Evolutionary conservation across 1,140 invertebrate species (phyloP), one percentile per base, ranked within the genome.

Genomic region (Euglossa dilemma): DNA sequence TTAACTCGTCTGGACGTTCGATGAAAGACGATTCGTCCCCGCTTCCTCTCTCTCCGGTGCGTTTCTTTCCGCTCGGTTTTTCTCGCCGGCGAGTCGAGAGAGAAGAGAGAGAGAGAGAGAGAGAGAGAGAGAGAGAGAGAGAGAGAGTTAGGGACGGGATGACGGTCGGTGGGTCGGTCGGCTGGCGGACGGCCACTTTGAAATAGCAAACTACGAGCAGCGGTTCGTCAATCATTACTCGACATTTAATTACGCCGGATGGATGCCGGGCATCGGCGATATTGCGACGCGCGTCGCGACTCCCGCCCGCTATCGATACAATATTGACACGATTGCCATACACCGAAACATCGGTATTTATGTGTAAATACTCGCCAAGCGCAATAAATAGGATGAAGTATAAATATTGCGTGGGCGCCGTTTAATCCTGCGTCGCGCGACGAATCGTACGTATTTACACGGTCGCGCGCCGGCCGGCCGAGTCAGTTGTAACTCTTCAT

Each of bases 331-430:
- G 70, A 80, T 80, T 61, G 50, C 23, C 16, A 52, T 64, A 64
- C 79, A 80, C 59, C 70, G 79, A 80, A 52, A 73, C 79, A 45
- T 80, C 57, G 70, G 59, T 80, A 74, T 80, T 80, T 80, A 80
- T 80, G 79, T 64, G 70, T 74, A 80, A 80, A 80, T 80, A 73
- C 59, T 28, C 57, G 59, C 50, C 25, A 74, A 45, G 59, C 79
- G 70, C 70, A 74, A 80, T 80, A 80, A 80, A 80, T 80, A 74
- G 70, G 74, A 80, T 66, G 70, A 80, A 64, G 79, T 80, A 74
- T 74, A 80, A 73, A 80, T 80, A 80, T 74, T 80, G 70, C 59
- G 56, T 36, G 69, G 18, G 79, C 50, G 23, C 18, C 59, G 70
- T n/a, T 74, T 80, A 80, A 74, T 73, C 57, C 69, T 20, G n/a